Base-by-base conservation (phyloP, 2,888 invertebrate species). In the Drosophila pseudotalamancana region DNA sequence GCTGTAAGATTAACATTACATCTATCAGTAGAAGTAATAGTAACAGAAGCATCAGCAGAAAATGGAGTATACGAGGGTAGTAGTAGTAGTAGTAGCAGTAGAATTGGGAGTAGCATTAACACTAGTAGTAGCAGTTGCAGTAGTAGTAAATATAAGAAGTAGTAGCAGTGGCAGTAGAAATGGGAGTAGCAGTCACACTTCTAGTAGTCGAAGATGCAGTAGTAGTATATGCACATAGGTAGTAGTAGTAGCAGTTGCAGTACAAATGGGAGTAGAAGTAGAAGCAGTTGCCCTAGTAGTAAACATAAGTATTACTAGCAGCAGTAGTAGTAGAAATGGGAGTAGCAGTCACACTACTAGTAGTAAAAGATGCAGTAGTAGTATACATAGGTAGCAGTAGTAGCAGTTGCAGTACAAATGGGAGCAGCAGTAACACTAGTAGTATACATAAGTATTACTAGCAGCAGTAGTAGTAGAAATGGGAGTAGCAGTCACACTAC, bases 391-490 rank as follows among this genome's bases (percentile, higher is more conserved):
- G n/a, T n/a, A n/a, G n/a, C n/a, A n/a, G n/a, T n/a, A n/a, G n/a
- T n/a, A n/a, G n/a, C n/a, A n/a, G n/a, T n/a, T n/a, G n/a, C n/a
- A n/a, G n/a, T n/a, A n/a, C n/a, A n/a, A n/a, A n/a, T n/a, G n/a
- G n/a, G n/a, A n/a, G n/a, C n/a, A n/a, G 51, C 68, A 51, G 37
- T 32, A 32, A 50, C 51, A 11, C 31, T 34, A 18, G 45, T 49
- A 67, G 48, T 67, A 60, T 61, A 62, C 27, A 27, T 43, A 43
- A 11, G 27, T 8, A 29, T n/a, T 18, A 34, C 14, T 29, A 23
- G 8, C 42, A 48, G 23, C 14, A 32, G 45, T 3, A 11, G 37
- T 8, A 14, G 32, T 6, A 32, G 14, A n/a, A n/a, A n/a, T n/a
- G 12, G 32, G 6, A 29, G 42, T 9, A 12, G 6, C 40, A 37